Evolutionary conservation across 1,140 invertebrate species (phyloP), one percentile per base, ranked within the genome.

Genomic region (Drosophila micromelanica): DNA sequence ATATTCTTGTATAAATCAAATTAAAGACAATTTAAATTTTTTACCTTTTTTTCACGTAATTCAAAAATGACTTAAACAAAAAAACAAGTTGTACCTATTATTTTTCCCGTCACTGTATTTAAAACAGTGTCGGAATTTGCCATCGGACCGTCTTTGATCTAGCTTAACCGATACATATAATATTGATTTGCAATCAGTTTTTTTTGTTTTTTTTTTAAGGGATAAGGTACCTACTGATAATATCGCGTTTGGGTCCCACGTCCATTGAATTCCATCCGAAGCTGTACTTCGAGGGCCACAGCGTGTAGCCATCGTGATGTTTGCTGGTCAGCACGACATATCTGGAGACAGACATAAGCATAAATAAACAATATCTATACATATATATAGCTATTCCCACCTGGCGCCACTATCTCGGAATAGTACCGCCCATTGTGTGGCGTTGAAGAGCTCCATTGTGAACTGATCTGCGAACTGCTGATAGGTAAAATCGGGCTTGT

Each of bases 231-330:
- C 55, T 40, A 92, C 95, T 95, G 46, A 98, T 93, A 38, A 98
- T 90, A 93, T 99, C 97, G 63, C 94, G 93, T 62, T 96, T 95
- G 9, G 97, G 97, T 42, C 98, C 98, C 61, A 97, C 93, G 81
- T 98, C 97, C 62, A 95, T 91, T 0, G 97, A 93, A 93, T 99
- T 99, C 98, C 98, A 99, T 84, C 97, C 96, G 82, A 95, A 98
- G 0, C 97, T 95, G 62, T 95, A 94, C 73, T 94, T 95, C 0
- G 97, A 98, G 30, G 98, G 98, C 95, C 97, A 98, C 27, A 98
- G 62, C 0, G 97, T 97, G 79, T 94, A 98, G 9, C 98, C 98
- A 92, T 98, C 98, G 90, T 98, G 97, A 93, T 99, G 98, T 93
- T 99, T 99, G 79, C 96, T 97, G 2, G 97, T 98, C 2, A 99